Evolutionary conservation across 2,888 invertebrate species (phyloP).

Genomic region (Piscicola geometra): DNA sequence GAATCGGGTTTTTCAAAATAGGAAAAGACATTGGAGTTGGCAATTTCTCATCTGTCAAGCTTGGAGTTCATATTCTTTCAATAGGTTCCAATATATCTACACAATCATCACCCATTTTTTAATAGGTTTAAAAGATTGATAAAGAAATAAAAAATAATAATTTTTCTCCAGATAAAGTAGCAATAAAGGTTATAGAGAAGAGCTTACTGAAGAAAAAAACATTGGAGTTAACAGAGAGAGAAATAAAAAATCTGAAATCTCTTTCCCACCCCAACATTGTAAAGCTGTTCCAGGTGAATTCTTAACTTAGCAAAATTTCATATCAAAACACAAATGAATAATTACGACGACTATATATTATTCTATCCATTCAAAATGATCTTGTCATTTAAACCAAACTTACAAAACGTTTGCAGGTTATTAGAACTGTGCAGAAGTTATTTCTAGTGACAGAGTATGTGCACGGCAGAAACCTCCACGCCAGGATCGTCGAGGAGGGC

Average conservation of each 20-base stretch:
- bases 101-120: background rate
- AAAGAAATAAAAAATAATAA: background rate
- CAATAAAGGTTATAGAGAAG: slow-evolving; percentile 71
- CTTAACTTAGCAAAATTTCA: background rate
- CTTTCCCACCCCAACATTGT: slow-evolving; percentile 70
- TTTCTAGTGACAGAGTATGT: slow-evolving; percentile 73
- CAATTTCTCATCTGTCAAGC: slow-evolving; percentile 74
- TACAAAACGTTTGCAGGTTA: slow-evolving; percentile 51
- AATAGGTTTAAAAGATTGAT: background rate
- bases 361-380: too few species aligned
- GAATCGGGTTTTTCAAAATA: slow-evolving; percentile 71
- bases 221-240: slow-evolving; percentile 64
- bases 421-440: slow-evolving; percentile 69
- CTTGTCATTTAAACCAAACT: too few species aligned
- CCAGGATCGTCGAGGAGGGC: slow-evolving; percentile 67
- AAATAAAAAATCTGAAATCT: slow-evolving; percentile 68
- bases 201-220: slow-evolving; percentile 68
- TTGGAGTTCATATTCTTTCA: slow-evolving; percentile 57
- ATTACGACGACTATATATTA: background rate
- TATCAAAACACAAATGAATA: slow-evolving; percentile 36
- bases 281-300: slow-evolving; percentile 55
- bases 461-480: slow-evolving; percentile 70
- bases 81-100: background rate
- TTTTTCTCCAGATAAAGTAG: slow-evolving; percentile 64
- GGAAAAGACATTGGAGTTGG: slow-evolving; percentile 71